Base-by-base conservation (phyloP, 2,888 invertebrate genomes). In the Chymomyza amoena region DNA sequence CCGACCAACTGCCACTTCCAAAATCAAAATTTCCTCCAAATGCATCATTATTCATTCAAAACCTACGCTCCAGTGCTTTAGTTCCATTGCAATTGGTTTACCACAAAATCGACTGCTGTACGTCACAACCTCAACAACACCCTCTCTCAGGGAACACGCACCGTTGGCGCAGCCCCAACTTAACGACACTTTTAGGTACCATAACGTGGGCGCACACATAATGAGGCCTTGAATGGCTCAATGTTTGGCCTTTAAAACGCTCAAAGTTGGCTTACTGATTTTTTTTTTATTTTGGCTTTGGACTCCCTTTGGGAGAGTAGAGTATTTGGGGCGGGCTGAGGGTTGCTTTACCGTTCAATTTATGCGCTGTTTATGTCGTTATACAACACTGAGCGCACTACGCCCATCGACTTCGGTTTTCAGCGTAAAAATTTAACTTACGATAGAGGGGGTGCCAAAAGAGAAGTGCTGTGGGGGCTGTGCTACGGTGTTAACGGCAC, bases 401-500 rank as follows among this genome's bases (percentile, higher is more conserved):
- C 16, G 54, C 54, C 54, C 54, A 54, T 56, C 18, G 13, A 54
- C 10, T 63, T 60, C 28, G 6, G 16, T 63, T 50, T 25, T 63
- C 32, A 20, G 50, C 18, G 36, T 45, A 20, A 4, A 4, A 20
- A 36, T 51, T 28, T 18, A 36, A 36, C 45, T 39, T 51, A 10
- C 39, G 13, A 10, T 25, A 4, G 25, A 25, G 25, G 25, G 25
- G 18, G 39, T 45, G 45, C n/a, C 2, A 36, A 9, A 9, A 4
- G 39, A 45, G 39, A 15, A 13, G 39, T 13, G 13, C 13, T 4
- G 4, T 13, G 13, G 39, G 39, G 39, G 39, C 39, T 45, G 39
- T 70, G 76, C 76, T 56, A 36, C 52, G 82, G 83, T 82, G 87
- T 85, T 90, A 90, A 90, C 89, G 89, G 87, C 87, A 79, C 89